Evolutionary conservation across 2,797 vertebrate genomes (phyloP).

Genomic region (Nyctalus aviator): DNA sequence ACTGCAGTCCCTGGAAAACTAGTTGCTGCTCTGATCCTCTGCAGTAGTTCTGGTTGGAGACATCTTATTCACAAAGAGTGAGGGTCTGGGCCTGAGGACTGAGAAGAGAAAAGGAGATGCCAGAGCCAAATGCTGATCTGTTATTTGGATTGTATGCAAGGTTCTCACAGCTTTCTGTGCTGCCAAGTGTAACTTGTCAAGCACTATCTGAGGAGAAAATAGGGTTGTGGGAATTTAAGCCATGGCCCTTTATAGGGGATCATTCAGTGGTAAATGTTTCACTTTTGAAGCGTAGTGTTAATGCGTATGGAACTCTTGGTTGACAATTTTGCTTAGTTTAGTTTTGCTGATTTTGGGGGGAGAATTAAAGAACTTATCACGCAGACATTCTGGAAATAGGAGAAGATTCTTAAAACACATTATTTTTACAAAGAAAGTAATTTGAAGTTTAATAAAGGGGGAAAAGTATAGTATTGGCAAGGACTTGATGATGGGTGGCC

Average conservation of each 20-base stretch:
- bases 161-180: background rate
- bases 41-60: background rate
- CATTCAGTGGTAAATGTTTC: background rate
- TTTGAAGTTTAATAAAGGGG: background rate
- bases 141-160: background rate
- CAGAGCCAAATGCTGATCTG: background rate
- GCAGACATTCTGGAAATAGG: background rate
- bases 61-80: background rate
- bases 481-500: background rate
- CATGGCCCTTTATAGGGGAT: background rate
- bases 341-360: background rate
- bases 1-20: constrained; percentile 58
- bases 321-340: background rate
- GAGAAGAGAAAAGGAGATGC: background rate
- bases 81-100: background rate
- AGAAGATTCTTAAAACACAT: background rate
- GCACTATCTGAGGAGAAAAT: background rate
- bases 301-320: background rate
- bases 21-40: background rate
- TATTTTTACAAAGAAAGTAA: background rate
- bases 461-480: background rate
- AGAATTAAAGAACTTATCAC: background rate
- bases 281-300: background rate
- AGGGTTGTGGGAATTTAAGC: background rate
- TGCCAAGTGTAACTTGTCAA: background rate